Base-by-base conservation (phyloP, 2,888 invertebrate species). In the Spilarctia lutea region DNA sequence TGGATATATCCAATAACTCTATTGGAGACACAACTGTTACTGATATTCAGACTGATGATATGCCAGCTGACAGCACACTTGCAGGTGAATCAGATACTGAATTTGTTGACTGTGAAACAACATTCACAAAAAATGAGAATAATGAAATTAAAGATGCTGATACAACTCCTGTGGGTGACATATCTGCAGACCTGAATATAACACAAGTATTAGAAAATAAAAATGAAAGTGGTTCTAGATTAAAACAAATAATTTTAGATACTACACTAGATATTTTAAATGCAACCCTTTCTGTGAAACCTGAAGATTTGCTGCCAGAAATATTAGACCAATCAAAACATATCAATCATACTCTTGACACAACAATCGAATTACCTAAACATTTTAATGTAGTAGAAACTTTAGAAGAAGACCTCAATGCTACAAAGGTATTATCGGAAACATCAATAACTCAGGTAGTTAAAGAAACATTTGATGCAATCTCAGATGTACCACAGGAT, bases 51-150 rank as follows among this genome's bases (percentile, higher is more conserved):
- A 52, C 48, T 42, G 78, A 75, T 33, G 73, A 65, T 33, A 80
- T 81, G 35, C 85, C 81, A 76, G 78, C 65, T 42, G 86, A 87
- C 72, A 69, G 73, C 45, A 81, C 73, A 73, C 76, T 81, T 77
- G 75, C 83, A 71, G 76, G 77, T 48, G 94, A 95, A 77, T 94
- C 95, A 10, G 95, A 95, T 79, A 85, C 90, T 85, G 95, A 95
- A 79, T 95, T 95, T 91, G 83, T 93, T 63, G 95, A 96, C 79
- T 95, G 95, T 88, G 95, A 95, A 87, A 92, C 94, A 72, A 94
- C 93, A 81, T 90, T 94, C 78, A 90, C 88, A n/a, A 92, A 92
- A 79, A 89, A 88, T 86, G 90, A 91, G 71, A 85, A 83, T 66
- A 65, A 78, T 73, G 42, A 66, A 33, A 30, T 73, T 35, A 81